Evolutionary conservation across 1,140 invertebrate species (phyloP).

Genomic region (Aphaenogaster floridana): DNA sequence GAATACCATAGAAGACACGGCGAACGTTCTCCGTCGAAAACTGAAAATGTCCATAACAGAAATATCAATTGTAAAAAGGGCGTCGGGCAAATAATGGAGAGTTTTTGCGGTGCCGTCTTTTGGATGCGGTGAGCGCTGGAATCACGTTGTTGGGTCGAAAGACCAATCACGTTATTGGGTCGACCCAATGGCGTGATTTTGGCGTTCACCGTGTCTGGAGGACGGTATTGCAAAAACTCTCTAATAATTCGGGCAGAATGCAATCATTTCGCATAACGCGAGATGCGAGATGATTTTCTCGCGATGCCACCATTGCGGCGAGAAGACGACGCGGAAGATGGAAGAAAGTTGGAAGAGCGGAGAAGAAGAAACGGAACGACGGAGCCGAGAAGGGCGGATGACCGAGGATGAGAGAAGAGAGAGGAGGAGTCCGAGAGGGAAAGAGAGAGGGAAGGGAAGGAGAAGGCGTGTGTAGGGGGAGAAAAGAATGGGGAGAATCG

Average conservation of each 20-base stretch:
- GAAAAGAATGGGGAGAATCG: constrained; percentile 55
- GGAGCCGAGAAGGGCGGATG: constrained; percentile 23
- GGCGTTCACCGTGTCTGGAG: too few species aligned
- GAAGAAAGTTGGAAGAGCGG: constrained; percentile 35
- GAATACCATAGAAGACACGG: background rate
- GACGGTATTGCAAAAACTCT: too few species aligned
- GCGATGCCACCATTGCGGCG: background rate
- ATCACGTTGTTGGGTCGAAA: too few species aligned
- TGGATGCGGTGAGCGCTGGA: too few species aligned
- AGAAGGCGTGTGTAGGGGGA: constrained; percentile 4
- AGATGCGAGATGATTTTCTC: background rate
- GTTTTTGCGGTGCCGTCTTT: too few species aligned
- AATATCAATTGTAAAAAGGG: background rate
- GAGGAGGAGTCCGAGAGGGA: background rate
- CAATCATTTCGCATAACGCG: background rate
- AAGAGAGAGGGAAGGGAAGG: background rate
- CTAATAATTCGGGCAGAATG: background rate
- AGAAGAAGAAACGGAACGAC: constrained; percentile 23
- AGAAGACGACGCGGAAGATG: constrained; percentile 22
- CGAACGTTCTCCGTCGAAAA: background rate
- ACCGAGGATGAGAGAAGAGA: background rate
- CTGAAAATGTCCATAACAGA: background rate
- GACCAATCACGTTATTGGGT: too few species aligned
- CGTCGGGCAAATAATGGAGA: background rate
- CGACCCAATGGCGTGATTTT: too few species aligned